Conservation (phyloP, 2,113 vertebrate genomes). For the Meriones unguiculatus region DNA sequence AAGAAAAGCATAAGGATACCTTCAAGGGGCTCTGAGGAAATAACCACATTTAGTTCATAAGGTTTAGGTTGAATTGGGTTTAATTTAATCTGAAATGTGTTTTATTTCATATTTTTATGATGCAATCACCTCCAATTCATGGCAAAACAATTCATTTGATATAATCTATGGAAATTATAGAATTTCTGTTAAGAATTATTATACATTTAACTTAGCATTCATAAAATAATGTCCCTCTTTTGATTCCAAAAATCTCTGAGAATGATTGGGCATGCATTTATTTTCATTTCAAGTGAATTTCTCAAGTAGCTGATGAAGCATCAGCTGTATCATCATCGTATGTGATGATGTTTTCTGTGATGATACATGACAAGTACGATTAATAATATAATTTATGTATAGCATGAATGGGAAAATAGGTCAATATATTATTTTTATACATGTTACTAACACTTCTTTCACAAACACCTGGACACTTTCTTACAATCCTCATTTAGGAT, state of each 20-base stretch:
- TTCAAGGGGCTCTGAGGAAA: neutral
- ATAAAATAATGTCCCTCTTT: neutral
- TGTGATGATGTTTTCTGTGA: neutral
- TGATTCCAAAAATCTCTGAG: neutral
- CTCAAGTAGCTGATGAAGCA: neutral
- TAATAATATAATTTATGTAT: neutral
- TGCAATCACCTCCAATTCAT: neutral
- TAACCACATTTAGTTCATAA: neutral
- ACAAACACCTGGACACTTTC: neutral
- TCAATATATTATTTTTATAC: neutral
- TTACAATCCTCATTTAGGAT: neutral
- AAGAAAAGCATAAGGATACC: neutral
- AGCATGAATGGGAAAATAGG: neutral
- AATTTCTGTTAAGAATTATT: neutral
- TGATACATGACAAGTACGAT: neutral
- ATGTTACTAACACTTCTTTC: neutral
- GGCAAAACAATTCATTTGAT: neutral
- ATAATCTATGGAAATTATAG: neutral
- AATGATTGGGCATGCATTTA: neutral
- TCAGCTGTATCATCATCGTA: neutral
- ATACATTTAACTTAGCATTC: neutral
- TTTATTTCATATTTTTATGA: neutral
- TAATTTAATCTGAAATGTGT: neutral
- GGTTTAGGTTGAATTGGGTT: neutral
- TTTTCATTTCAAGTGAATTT: neutral